These are phyloP conservation scores for Limnephilus marmoratus DNA, from an alignment of 2,888 invertebrate genomes.

Conservation along the genomic window DNA sequence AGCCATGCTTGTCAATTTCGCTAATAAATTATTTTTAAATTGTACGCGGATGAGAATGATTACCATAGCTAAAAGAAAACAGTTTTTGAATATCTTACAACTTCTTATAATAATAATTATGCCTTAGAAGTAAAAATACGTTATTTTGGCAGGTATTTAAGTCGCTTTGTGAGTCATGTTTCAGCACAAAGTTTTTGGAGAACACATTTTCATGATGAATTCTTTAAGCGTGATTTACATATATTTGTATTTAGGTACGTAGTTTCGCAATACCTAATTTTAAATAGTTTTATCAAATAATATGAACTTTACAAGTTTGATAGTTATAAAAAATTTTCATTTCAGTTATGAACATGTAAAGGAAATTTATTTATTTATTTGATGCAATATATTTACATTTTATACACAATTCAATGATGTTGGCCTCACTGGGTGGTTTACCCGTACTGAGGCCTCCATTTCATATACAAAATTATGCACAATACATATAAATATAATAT, in stretches of 20 bases:
- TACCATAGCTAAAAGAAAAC: slow-evolving; percentile 9
- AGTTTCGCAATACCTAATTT: background rate
- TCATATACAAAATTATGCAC: too few relatives aligned
- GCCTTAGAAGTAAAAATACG: background rate
- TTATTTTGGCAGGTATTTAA: background rate
- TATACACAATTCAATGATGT: too few relatives aligned
- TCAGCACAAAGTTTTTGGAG: background rate
- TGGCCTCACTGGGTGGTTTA: too few relatives aligned
- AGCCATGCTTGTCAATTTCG: slow-evolving; percentile 16
- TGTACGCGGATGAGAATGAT: background rate
- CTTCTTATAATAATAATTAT: background rate
- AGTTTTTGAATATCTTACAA: background rate
- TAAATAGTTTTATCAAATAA: background rate
- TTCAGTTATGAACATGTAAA: too few relatives aligned
- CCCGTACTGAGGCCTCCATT: too few relatives aligned
- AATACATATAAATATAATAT: too few relatives aligned
- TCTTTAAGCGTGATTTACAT: background rate
- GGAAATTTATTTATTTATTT: too few relatives aligned
- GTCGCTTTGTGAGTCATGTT: background rate
- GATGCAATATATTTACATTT: too few relatives aligned
- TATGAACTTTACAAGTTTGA: too few relatives aligned
- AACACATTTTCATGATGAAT: background rate
- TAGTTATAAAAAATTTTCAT: background rate
- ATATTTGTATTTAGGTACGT: background rate
- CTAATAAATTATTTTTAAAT: slow-evolving; percentile 19